Base-by-base conservation (phyloP, 2,888 invertebrate species). In the Nemotelus pantherinus region DNA sequence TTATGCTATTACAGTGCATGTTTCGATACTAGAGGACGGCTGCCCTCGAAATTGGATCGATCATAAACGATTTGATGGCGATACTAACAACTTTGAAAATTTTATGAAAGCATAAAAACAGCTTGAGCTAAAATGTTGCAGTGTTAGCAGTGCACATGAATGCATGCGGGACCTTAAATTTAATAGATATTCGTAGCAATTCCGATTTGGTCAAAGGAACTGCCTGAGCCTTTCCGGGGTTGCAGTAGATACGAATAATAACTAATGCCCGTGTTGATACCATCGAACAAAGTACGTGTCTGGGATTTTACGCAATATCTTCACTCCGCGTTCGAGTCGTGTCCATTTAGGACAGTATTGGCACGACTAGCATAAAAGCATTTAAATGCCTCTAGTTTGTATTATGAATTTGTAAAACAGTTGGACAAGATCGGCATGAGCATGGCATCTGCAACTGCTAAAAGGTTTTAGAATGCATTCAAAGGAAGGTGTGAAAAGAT, bases 401-500 rank as follows among this genome's bases (percentile, higher is more conserved):
- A 60, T 63, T 60, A 48, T 47, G 48, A 60, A 60, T 74, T 70
- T 70, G 70, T 70, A 70, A 53, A n/a, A 47, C 10, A 48, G 70
- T 70, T 53, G 55, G 55, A 70, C 74, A 63, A 60, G 74, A 72
- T 72, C 50, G 48, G 74, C 58, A 48, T 45, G 63, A 74, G 63
- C 74, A 7, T 70, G 55, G 55, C 55, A 70, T 70, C 25, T 55
- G 55, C 70, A 70, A 25, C 41, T 5, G 44, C 39, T 48, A 63
- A 60, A 48, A 50, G 39, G 63, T 9, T 10, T 47, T 41, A 63
- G 55, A 70, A 70, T 70, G 41, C 10, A 53, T 9, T 7, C 71
- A 60, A 60, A 47, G 57, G 57, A 74, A 74, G 74, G 74, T 74
- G 74, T 74, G 74, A 74, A 74, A 74, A 74, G 74, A 74, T 63